Evolutionary conservation across 37 sponge, comb jelly and placozoan species (phyloP).

Genomic region (Geodia barretti): DNA sequence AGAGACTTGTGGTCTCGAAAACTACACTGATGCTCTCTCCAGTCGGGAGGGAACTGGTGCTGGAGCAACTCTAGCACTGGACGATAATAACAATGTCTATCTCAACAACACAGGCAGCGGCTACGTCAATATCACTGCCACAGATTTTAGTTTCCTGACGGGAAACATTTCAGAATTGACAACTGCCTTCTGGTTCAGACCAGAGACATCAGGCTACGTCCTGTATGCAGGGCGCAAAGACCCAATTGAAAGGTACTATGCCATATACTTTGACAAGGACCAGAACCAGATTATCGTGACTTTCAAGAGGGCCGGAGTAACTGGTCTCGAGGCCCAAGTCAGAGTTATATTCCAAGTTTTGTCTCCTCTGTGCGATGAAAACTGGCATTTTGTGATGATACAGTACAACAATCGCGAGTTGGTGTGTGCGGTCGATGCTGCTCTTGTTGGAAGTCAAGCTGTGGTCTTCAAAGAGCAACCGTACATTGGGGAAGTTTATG

Average conservation of each 20-base stretch:
- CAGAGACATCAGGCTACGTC: slow-evolving; percentile 56
- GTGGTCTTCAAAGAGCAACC: slow-evolving; percentile 45
- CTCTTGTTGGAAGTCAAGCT: slow-evolving; percentile 14
- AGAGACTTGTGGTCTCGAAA: slow-evolving; percentile 42
- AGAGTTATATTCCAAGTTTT: slow-evolving; percentile 61
- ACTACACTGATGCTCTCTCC: slow-evolving; percentile 14
- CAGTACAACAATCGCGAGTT: slow-evolving; percentile 30
- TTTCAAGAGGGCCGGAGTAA: slow-evolving; percentile 31
- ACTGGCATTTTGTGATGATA: slow-evolving; percentile 68
- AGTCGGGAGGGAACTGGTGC: background rate
- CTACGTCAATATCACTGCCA: slow-evolving; percentile 16
- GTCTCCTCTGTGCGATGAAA: slow-evolving; percentile 43
- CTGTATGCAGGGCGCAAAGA: slow-evolving; percentile 32
- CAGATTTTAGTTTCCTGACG: slow-evolving; percentile 25
- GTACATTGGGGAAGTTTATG: slow-evolving; percentile 40
- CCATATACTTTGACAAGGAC: slow-evolving; percentile 34
- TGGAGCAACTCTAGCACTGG: background rate
- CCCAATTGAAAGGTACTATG: slow-evolving; percentile 62
- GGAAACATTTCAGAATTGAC: slow-evolving; percentile 40
- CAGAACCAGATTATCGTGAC: slow-evolving; percentile 44
- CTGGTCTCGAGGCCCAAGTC: slow-evolving; percentile 48
- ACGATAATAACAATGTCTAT: slow-evolving; percentile 26
- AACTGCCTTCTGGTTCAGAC: slow-evolving; percentile 58
- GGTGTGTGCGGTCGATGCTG: slow-evolving; percentile 51
- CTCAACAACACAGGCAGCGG: slow-evolving; percentile 12